Conservation (phyloP, 2,888 invertebrate species). For the Agonopterix heracliana region DNA sequence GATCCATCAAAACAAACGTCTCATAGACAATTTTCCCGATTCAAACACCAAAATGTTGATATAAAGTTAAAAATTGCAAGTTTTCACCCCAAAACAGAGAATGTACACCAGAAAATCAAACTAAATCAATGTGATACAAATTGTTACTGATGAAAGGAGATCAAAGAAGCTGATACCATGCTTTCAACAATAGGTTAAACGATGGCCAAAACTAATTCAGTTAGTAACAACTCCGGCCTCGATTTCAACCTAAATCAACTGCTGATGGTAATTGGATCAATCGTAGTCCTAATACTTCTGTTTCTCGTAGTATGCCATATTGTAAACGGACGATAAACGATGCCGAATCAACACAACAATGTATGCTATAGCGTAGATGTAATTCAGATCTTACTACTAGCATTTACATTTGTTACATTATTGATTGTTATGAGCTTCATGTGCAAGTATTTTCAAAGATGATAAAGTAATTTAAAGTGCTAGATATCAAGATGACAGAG, state of each 20-base stretch:
- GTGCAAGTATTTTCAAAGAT: conserved; percentile 48
- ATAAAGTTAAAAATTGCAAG: too few relatives aligned
- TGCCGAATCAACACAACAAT: conserved; percentile 19
- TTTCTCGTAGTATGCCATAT: conserved; percentile 55
- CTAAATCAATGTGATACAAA: too few relatives aligned
- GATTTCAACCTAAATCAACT: conserved; percentile 50
- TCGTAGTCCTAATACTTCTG: conserved; percentile 47
- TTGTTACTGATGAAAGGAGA: too few relatives aligned
- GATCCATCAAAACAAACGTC: too few relatives aligned
- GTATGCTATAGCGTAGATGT: conserved; percentile 37
- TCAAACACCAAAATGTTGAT: too few relatives aligned
- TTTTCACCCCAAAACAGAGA: too few relatives aligned
- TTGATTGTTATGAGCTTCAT: conserved; percentile 54
- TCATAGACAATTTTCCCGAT: too few relatives aligned
- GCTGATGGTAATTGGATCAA: conserved; percentile 48
- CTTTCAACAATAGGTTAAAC: neutral
- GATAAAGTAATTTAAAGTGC: neutral
- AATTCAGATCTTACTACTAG: conserved; percentile 41
- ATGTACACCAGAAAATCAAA: too few relatives aligned
- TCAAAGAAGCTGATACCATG: neutral
- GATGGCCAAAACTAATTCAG: conserved; percentile 13
- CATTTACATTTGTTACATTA: conserved; percentile 48
- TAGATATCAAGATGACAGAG: conserved; percentile 5
- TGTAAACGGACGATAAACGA: conserved; percentile 34
- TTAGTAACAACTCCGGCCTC: conserved; percentile 25